phyloP scores from a whole-genome alignment of 2,113 vertebrate genomes.

The Labeo catla region DNA sequence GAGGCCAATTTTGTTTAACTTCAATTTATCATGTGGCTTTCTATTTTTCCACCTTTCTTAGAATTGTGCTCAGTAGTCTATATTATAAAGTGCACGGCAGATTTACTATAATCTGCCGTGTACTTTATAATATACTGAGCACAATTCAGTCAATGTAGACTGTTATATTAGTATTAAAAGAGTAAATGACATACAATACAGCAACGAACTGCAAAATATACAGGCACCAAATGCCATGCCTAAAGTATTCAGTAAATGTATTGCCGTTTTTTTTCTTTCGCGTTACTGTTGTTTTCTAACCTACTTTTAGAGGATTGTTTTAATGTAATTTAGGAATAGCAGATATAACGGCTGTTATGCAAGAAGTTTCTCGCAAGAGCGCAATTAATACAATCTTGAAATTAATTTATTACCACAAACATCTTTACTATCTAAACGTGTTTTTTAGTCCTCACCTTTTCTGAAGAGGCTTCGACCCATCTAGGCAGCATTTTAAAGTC shows the following conservation, averaged over 20 bases:
- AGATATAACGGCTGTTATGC: background rate
- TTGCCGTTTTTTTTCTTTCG: background rate
- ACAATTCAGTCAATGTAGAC: background rate
- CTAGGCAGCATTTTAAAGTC: conserved; percentile 7
- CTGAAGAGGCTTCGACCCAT: conserved; percentile 35
- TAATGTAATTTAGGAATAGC: background rate
- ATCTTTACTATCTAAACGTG: background rate
- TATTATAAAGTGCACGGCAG: background rate
- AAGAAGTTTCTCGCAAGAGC: background rate
- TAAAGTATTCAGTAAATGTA: background rate
- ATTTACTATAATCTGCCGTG: background rate
- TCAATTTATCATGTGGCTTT: background rate
- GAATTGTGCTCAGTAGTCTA: background rate
- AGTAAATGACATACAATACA: background rate
- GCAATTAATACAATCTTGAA: background rate
- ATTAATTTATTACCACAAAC: background rate
- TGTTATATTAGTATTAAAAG: background rate
- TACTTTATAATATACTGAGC: no score
- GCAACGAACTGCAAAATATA: background rate
- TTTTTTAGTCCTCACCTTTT: conserved; percentile 44
- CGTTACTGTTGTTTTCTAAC: background rate
- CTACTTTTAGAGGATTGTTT: background rate
- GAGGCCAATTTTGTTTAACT: background rate
- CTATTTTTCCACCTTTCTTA: background rate
- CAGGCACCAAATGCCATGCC: background rate